Conservation (phyloP, 2,797 vertebrate genomes). For the Ptychobarbus kaznakovi region DNA sequence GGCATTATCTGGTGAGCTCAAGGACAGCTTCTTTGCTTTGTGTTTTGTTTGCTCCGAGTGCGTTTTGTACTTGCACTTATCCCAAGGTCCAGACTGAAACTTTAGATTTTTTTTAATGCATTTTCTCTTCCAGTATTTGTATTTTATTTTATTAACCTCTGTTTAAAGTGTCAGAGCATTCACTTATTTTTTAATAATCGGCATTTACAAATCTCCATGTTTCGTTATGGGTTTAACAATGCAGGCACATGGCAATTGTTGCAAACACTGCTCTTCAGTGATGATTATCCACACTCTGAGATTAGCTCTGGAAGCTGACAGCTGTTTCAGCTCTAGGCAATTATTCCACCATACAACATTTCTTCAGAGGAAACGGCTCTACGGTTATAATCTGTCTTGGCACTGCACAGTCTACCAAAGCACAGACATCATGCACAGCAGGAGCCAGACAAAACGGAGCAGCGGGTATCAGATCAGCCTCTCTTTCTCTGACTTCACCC, state of each 20-base stretch:
- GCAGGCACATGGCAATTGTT: slow-evolving; percentile 37
- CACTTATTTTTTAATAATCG: neutral
- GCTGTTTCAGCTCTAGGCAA: slow-evolving; percentile 38
- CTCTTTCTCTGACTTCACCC: neutral
- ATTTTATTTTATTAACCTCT: neutral
- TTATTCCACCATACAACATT: slow-evolving; percentile 33
- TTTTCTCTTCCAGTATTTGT: neutral
- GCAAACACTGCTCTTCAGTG: slow-evolving; percentile 11
- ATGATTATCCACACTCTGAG: slow-evolving; percentile 32
- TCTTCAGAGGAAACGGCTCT: slow-evolving; percentile 42
- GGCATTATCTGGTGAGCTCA: slow-evolving; percentile 16
- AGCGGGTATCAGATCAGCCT: slow-evolving; percentile 8
- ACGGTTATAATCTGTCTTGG: slow-evolving; percentile 26
- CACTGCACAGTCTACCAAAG: slow-evolving; percentile 22
- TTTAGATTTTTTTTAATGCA: neutral
- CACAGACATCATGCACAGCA: slow-evolving; percentile 30
- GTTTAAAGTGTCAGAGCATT: neutral
- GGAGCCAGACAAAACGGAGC: slow-evolving; percentile 18
- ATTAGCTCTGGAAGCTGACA: slow-evolving; percentile 39
- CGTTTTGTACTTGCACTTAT: neutral
- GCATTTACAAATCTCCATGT: slow-evolving; percentile 4
- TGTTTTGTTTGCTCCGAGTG: neutral
- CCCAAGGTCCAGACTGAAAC: neutral
- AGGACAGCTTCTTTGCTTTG: slow-evolving; percentile 28
- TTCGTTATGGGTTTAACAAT: slow-evolving; percentile 22